Evolutionary conservation across 2,888 invertebrate species (phyloP).

Genomic region (Chesias legatella): DNA sequence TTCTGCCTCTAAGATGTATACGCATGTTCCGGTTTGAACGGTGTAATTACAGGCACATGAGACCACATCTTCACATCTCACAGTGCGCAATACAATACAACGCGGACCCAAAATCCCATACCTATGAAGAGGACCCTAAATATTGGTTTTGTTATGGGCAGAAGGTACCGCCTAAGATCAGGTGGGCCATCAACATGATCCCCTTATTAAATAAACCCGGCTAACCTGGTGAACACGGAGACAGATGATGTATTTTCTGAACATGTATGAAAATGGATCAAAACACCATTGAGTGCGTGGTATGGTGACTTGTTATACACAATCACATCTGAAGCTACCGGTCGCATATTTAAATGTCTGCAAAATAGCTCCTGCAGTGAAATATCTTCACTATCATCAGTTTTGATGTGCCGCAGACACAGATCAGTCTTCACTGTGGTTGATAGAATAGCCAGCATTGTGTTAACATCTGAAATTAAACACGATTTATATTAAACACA

Average conservation of each 20-base stretch:
- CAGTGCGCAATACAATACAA: too few relatives aligned
- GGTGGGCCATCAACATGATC: too few relatives aligned
- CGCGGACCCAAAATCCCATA: too few relatives aligned
- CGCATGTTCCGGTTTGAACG: too few relatives aligned
- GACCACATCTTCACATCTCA: too few relatives aligned
- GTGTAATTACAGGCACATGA: too few relatives aligned
- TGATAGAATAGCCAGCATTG: conserved; percentile 47
- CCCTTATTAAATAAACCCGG: too few relatives aligned
- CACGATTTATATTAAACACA: neutral
- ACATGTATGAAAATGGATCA: conserved; percentile 38
- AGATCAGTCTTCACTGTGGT: conserved; percentile 49
- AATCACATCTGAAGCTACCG: conserved; percentile 34
- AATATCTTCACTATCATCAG: conserved; percentile 20
- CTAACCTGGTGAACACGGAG: conserved; percentile 54
- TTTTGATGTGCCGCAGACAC: conserved; percentile 42
- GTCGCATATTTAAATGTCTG: conserved; percentile 50
- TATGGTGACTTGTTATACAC: conserved; percentile 52
- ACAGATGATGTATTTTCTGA: conserved; percentile 24
- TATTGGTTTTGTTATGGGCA: too few relatives aligned
- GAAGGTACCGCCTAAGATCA: too few relatives aligned
- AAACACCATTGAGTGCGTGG: conserved; percentile 54
- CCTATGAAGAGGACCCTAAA: too few relatives aligned
- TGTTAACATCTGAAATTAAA: conserved; percentile 41
- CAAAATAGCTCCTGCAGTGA: conserved; percentile 42
- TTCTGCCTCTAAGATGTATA: too few relatives aligned